Conservation (phyloP, 2,888 invertebrate genomes). For the Lycophotia porphyrea region DNA sequence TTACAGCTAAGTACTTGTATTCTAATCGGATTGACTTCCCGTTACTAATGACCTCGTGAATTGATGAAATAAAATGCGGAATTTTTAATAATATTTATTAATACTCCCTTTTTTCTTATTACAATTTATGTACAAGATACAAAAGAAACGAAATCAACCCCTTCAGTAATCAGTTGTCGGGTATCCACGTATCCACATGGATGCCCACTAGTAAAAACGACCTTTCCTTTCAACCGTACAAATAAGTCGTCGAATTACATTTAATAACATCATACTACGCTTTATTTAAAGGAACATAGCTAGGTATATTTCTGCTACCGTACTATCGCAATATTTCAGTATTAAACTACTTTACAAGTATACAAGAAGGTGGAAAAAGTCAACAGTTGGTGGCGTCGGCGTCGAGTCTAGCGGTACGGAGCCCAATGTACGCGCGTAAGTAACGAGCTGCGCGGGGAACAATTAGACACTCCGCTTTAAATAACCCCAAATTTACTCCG, state of each 20-base stretch:
- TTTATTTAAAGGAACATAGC: conserved; percentile 84
- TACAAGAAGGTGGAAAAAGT: conserved; percentile 81
- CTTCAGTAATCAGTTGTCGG: conserved; percentile 61
- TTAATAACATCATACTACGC: conserved; percentile 81
- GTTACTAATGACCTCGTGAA: conserved; percentile 14
- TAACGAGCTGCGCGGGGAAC: conserved; percentile 46
- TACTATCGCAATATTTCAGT: conserved; percentile 79
- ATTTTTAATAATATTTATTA: conserved; percentile 85
- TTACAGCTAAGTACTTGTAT: neutral
- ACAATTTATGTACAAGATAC: conserved; percentile 89
- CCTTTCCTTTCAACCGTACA: conserved; percentile 70
- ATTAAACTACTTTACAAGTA: conserved; percentile 85
- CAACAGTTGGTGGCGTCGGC: conserved; percentile 73
- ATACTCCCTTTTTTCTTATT: conserved; percentile 82
- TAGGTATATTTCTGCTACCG: conserved; percentile 84
- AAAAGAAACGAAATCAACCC: conserved; percentile 72
- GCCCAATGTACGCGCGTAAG: conserved; percentile 63
- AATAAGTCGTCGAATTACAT: conserved; percentile 79
- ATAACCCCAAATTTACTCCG: conserved; percentile 60
- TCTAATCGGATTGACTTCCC: neutral
- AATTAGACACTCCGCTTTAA: conserved; percentile 59
- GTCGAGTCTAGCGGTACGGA: conserved; percentile 59
- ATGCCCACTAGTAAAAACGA: conserved; percentile 55
- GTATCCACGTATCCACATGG: conserved; percentile 45
- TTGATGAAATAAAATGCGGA: conserved; percentile 56